A percentile compares a stretch with the other conserved stretches of the same genome.
phyloP scores from a whole-genome alignment of 2,888 invertebrate genomes.

The Hesperia comma region DNA sequence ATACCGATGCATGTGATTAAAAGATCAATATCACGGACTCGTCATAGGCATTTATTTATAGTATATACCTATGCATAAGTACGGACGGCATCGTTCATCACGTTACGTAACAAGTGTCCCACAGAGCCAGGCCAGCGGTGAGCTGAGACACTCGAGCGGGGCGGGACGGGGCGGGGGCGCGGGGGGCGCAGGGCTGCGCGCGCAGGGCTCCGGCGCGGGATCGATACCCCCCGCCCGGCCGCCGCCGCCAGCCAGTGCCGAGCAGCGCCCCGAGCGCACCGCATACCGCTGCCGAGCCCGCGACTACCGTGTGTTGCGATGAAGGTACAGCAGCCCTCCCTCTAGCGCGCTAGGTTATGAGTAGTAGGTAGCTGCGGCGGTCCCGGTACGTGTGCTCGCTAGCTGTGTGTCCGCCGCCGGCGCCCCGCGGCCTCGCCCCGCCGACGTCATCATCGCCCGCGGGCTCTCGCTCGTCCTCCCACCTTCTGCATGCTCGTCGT shows the following conservation, averaged over 20 bases:
- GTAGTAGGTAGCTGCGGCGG: conserved; percentile 71
- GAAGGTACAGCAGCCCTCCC: conserved; percentile 75
- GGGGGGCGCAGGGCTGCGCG: conserved; percentile 49
- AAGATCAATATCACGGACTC: neutral
- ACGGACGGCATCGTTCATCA: conserved; percentile 27
- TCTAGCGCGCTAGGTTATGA: conserved; percentile 74
- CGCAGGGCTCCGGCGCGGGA: conserved; percentile 47
- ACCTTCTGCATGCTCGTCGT: conserved; percentile 19
- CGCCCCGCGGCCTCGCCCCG: conserved; percentile 48
- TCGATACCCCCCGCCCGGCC: conserved; percentile 51
- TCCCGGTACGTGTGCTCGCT: conserved; percentile 67
- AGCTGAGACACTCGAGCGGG: conserved; percentile 54
- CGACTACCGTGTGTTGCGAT: conserved; percentile 69
- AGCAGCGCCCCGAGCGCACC: conserved; percentile 47
- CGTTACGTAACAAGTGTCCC: conserved; percentile 44
- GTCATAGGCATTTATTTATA: conserved; percentile 6
- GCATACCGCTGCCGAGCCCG: conserved; percentile 43
- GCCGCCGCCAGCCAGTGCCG: conserved; percentile 48
- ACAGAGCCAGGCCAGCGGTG: conserved; percentile 42
- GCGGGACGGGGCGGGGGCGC: conserved; percentile 43
- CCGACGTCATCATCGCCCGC: conserved; percentile 39
- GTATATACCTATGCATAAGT: neutral
- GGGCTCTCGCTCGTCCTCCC: conserved; percentile 6
- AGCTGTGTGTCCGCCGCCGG: conserved; percentile 48
- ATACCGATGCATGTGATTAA: neutral